Evolutionary conservation across 1,140 invertebrate species (phyloP).

Genomic region (Ceratina australensis): DNA sequence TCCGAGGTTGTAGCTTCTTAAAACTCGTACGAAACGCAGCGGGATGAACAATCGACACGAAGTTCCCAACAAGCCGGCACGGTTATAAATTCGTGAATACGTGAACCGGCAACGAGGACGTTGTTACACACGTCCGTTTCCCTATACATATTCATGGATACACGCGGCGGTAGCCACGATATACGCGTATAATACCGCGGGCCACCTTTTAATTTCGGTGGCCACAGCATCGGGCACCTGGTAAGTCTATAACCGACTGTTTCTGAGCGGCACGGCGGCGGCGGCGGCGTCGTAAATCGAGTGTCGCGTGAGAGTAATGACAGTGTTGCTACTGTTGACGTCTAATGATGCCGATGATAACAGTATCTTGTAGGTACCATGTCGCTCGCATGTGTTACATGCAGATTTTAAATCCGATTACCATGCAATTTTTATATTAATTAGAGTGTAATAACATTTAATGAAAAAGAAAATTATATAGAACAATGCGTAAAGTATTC

Average conservation of each 20-base stretch:
- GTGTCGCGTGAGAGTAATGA: slow-evolving; percentile 48
- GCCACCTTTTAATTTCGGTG: slow-evolving; percentile 53
- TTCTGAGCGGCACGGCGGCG: slow-evolving; percentile 7
- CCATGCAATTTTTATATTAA: too few relatives aligned
- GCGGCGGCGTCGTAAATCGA: slow-evolving; percentile 31
- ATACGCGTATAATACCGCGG: slow-evolving; percentile 11
- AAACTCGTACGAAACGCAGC: slow-evolving; percentile 24
- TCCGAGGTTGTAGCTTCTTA: neutral
- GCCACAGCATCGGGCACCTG: neutral
- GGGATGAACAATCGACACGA: slow-evolving; percentile 42
- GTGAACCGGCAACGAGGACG: slow-evolving; percentile 46
- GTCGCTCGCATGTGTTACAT: too few relatives aligned
- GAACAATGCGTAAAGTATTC: too few relatives aligned
- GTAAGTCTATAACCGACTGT: neutral
- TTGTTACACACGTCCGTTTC: slow-evolving; percentile 47
- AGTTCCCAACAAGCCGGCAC: slow-evolving; percentile 32
- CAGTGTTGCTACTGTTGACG: slow-evolving; percentile 16
- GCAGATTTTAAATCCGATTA: too few relatives aligned
- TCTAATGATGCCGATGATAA: slow-evolving; percentile 47
- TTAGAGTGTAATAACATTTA: too few relatives aligned
- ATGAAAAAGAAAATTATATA: too few relatives aligned
- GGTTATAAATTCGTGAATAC: slow-evolving; percentile 64
- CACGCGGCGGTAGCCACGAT: slow-evolving; percentile 26
- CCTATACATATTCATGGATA: slow-evolving; percentile 58
- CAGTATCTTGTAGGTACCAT: neutral